Conservation (phyloP, 2,113 vertebrate genomes). For the Hystrix brachyura region DNA sequence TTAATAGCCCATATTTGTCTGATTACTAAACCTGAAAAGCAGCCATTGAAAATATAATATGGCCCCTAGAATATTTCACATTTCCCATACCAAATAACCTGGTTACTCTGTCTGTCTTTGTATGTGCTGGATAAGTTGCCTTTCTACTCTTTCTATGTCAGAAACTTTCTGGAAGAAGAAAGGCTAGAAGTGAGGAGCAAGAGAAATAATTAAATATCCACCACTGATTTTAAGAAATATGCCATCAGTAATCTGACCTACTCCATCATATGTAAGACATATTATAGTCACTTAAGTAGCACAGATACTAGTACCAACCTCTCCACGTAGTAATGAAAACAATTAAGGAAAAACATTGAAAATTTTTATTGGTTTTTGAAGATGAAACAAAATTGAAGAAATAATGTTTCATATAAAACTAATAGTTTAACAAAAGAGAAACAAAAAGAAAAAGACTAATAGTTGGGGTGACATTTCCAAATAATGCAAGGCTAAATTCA, state of each 20-base stretch:
- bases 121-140: not conserved
- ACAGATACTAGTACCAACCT: not conserved
- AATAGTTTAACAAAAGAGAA: not conserved
- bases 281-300: not conserved
- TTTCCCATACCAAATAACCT: not conserved
- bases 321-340: not conserved
- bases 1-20: not conserved
- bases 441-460: not conserved
- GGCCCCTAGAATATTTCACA: not conserved
- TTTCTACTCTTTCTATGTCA: not conserved
- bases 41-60: not conserved
- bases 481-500: not conserved
- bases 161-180: not conserved
- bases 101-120: not conserved
- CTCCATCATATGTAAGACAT: not conserved
- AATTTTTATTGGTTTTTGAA: not conserved
- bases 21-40: not conserved
- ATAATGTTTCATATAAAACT: not conserved
- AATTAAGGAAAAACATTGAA: not conserved
- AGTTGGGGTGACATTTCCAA: not conserved
- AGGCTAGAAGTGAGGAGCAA: not conserved
- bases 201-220: not conserved
- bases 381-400: not conserved
- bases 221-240: not conserved
- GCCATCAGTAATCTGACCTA: not conserved